Base-by-base conservation (phyloP, 1,140 invertebrate genomes). In the Aphaenogaster floridana region DNA sequence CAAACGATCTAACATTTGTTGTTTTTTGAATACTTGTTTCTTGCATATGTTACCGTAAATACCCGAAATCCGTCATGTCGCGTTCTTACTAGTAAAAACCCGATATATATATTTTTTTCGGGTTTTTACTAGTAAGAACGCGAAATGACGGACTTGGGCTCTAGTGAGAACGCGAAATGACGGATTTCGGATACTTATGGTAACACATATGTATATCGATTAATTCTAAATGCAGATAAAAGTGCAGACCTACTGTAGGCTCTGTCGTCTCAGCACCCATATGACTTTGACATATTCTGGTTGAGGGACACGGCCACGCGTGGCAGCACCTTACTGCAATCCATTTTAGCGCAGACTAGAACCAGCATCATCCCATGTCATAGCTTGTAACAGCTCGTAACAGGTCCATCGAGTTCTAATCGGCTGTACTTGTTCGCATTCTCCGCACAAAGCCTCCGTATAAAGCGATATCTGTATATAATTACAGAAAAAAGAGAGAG, bases 221-320 rank as follows among this genome's bases (percentile, higher is more conserved):
- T 69, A 2, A 80, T 68, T 68, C 61, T 68, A 42, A 57, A 17
- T 42, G 28, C 17, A 21, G 76, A 79, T 4, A 36, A 45, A 50
- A 42, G 8, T 17, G 13, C 48, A 17, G 61, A 54, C 2, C 48
- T 69, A 57, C 13, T 15, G 17, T 66, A 64, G 45, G 11, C 45
- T 79, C 28, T 69, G 48, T 68, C 78, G 39, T 48, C 11, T 42
- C n/a, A 61, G 3, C 45, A 66, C 64, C 42, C 50, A 81, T 5
- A 52, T 81, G 64, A 69, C 78, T 81, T 57, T 57, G 64, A 81
- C 64, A 69, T 69, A 69, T 57, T 81, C 64, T 69, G 39, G 64
- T 81, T 69, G 50, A 17, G 36, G 7, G 21, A 69, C 39, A 45
- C 48, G 39, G 7, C 78, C 50, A 28, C 78, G 15, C 36, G 64